Conservation (phyloP, 2,888 invertebrate species). For the Conomelus anceps region DNA sequence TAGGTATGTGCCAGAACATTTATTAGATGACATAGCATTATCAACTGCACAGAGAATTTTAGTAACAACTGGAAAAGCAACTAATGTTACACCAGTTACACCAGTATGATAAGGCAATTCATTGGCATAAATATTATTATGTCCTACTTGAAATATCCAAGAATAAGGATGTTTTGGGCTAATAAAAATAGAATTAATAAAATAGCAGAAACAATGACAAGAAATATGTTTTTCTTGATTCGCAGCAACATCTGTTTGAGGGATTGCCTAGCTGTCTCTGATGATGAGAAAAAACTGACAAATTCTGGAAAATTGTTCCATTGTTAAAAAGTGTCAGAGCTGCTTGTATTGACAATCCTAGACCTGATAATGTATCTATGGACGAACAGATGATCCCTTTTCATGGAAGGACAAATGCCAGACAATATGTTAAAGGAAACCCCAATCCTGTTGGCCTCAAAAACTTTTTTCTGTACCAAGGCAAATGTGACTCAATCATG, state of each 20-base stretch:
- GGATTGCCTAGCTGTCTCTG: not conserved
- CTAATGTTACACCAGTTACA: not conserved
- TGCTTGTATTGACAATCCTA: not conserved
- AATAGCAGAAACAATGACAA: not conserved
- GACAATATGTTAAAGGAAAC: conserved; percentile 8
- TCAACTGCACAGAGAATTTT: not conserved
- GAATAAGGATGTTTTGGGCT: conserved; percentile 1
- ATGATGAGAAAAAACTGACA: not conserved
- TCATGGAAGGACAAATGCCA: not conserved
- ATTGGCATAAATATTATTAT: conserved; percentile 1
- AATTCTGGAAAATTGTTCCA: conserved; percentile 13
- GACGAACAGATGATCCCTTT: conserved; percentile 12
- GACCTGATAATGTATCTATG: not conserved
- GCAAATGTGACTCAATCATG: conserved; percentile 2
- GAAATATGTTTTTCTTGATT: conserved; percentile 2
- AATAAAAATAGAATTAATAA: not conserved
- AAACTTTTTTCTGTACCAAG: conserved; percentile 14
- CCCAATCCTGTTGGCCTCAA: not conserved
- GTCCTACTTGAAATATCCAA: not conserved
- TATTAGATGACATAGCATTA: not conserved
- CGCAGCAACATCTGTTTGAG: not conserved
- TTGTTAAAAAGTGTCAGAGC: not conserved
- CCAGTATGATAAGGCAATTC: not conserved
- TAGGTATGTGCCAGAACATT: not conserved
- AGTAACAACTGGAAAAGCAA: not conserved